phyloP scores from a whole-genome alignment of 2,888 invertebrate genomes.

The Ellobium chinense region DNA sequence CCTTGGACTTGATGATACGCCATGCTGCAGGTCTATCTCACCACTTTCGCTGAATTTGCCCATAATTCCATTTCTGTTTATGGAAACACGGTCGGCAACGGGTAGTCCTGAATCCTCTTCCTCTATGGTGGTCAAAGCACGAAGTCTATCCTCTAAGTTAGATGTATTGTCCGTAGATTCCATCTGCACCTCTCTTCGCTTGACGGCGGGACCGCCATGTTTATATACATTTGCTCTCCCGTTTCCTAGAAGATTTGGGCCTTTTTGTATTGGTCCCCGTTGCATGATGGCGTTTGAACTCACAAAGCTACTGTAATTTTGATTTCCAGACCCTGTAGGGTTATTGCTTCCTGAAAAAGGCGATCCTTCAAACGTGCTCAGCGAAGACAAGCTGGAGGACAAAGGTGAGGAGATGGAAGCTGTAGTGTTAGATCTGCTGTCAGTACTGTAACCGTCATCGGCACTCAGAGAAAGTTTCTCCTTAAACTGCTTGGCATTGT shows the following conservation, averaged over 20 bases:
- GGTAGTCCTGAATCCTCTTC: constrained; percentile 59
- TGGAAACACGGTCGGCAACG: not conserved
- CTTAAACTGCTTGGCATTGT: not conserved
- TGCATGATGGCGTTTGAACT: not conserved
- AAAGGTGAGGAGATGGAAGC: constrained; percentile 66
- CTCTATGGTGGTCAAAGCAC: constrained; percentile 68
- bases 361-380: constrained; percentile 52
- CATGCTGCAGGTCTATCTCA: not conserved
- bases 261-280: constrained; percentile 29
- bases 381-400: constrained; percentile 65
- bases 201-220: constrained; percentile 56
- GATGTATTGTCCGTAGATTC: constrained; percentile 58
- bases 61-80: not conserved
- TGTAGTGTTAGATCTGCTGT: constrained; percentile 64
- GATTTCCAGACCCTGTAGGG: not conserved
- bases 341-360: not conserved
- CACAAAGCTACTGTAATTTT: not conserved
- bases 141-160: constrained; percentile 62
- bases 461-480: constrained; percentile 36
- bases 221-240: not conserved
- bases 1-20: not conserved
- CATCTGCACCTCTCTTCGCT: constrained; percentile 54
- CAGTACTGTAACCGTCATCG: constrained; percentile 71
- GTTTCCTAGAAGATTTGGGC: not conserved
- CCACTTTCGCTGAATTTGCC: not conserved